phyloP scores from a whole-genome alignment of 2,113 vertebrate species.

The Ceratotherium simum region DNA sequence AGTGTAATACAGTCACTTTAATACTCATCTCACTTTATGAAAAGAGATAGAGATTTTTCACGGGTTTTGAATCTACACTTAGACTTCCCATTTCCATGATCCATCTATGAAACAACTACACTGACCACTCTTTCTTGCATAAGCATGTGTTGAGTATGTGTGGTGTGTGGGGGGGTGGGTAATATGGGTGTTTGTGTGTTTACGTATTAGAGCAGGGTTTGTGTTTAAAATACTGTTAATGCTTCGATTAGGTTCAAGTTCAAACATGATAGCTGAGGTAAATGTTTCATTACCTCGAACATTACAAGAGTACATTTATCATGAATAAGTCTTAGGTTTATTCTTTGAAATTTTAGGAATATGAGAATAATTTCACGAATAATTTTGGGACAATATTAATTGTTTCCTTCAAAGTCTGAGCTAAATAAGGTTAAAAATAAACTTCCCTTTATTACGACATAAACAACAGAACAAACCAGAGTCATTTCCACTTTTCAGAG shows the following conservation, averaged over 20 bases:
- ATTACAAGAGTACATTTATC: neutral
- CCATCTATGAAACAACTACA: neutral
- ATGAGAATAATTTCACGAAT: neutral
- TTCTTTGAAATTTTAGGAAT: neutral
- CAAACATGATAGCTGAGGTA: neutral
- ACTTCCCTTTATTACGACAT: neutral
- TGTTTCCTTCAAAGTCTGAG: neutral
- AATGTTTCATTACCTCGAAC: neutral
- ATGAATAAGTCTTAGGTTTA: neutral
- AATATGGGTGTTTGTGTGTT: neutral
- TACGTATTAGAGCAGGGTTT: neutral
- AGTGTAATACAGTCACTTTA: neutral
- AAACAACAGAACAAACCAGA: neutral
- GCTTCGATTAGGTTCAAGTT: neutral
- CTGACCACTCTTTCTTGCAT: neutral
- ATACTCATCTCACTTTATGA: neutral
- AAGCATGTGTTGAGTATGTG: neutral
- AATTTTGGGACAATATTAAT: neutral
- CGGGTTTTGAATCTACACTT: neutral
- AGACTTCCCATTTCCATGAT: neutral
- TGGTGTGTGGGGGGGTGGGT: rapidly evolving
- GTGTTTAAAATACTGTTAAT: neutral
- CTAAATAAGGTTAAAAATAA: neutral
- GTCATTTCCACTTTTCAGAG: neutral
- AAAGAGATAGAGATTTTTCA: neutral